A percentile compares a stretch with the other conserved stretches of the same genome.
phyloP scores from a whole-genome alignment of 2,113 vertebrate genomes.

The Rhinichthys klamathensis region DNA sequence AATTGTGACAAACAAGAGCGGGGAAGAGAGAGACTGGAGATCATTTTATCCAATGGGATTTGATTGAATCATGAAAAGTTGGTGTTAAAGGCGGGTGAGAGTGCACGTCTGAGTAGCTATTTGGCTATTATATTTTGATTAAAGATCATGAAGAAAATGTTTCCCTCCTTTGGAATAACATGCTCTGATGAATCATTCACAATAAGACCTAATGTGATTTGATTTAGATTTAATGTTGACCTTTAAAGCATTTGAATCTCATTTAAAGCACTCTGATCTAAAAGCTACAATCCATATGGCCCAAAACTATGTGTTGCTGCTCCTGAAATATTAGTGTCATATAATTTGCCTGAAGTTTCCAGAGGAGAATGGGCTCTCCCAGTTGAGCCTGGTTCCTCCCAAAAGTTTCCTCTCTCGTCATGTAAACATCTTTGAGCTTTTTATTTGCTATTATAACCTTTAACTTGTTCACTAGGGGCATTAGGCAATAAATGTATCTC shows the following conservation, averaged over 20 bases:
- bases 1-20: background rate
- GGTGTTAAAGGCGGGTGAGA: background rate
- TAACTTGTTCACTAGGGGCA: background rate
- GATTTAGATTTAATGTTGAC: background rate
- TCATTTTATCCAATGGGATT: no score
- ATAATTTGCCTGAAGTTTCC: background rate
- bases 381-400: background rate
- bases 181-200: background rate
- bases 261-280: background rate
- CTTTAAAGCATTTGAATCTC: background rate
- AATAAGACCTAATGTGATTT: background rate
- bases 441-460: background rate
- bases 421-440: background rate
- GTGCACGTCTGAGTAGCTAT: background rate
- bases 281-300: background rate
- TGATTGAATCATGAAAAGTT: background rate
- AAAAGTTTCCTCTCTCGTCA: background rate
- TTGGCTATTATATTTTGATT: background rate
- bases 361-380: background rate
- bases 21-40: no score
- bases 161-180: background rate
- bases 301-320: background rate
- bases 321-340: background rate
- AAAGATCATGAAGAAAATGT: background rate
- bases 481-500: background rate